Percentiles rank a stretch among this genome's conserved stretches.
Evolutionary conservation across 2,888 invertebrate genomes (phyloP).

Genomic region (Erynnis tages): DNA sequence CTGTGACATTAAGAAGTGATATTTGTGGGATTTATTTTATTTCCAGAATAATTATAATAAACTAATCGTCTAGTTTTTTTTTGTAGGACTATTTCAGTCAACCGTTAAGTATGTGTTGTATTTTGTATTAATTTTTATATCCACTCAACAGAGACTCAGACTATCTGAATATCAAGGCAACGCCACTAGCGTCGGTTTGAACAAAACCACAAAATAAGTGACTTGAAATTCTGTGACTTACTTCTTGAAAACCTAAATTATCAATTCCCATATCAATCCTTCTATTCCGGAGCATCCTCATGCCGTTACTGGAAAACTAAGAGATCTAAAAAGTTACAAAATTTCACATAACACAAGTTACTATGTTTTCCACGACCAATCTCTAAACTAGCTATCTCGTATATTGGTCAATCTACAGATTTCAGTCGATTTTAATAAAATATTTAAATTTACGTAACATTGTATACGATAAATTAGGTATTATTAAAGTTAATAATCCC

Average conservation of each 20-base stretch:
- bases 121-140: no score
- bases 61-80: no score
- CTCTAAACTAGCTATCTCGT: slow-evolving; percentile 23
- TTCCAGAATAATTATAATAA: no score
- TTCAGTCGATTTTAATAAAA: slow-evolving; percentile 9
- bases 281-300: slow-evolving; percentile 13
- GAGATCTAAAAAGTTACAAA: slow-evolving; percentile 26
- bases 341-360: slow-evolving; percentile 10
- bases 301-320: slow-evolving; percentile 23
- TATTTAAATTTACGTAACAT: background rate
- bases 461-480: no score
- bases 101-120: no score
- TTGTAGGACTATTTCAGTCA: no score
- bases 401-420: slow-evolving; percentile 3
- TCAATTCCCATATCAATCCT: background rate
- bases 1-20: no score
- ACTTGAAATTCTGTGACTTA: slow-evolving; percentile 21
- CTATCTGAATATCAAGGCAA: no score
- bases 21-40: no score
- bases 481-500: background rate
- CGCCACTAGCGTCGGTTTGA: no score
- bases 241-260: background rate
- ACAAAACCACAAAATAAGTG: no score
- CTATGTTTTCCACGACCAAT: slow-evolving; percentile 18
- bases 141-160: no score